Evolutionary conservation across 1,140 invertebrate genomes (phyloP).

Genomic region (Drosophila takahashii): DNA sequence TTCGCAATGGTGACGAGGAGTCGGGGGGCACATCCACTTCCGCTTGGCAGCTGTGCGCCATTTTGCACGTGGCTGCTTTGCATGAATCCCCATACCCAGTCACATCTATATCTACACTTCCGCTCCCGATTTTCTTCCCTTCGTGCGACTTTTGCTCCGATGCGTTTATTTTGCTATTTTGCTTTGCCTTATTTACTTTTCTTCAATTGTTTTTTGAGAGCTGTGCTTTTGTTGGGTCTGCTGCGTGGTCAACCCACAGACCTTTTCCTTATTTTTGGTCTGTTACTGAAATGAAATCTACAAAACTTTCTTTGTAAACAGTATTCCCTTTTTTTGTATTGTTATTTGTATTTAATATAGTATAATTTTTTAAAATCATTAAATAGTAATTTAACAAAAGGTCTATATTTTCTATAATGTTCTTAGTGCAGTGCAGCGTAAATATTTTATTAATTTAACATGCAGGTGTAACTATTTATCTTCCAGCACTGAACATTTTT

Average conservation of each 20-base stretch:
- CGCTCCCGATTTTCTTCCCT: conserved; percentile 19
- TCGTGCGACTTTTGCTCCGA: conserved; percentile 6
- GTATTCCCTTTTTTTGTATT: no score
- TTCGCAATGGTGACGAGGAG: conserved; percentile 8
- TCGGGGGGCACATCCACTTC: conserved; percentile 33
- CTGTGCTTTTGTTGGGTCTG: neutral
- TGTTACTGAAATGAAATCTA: no score
- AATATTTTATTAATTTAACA: no score
- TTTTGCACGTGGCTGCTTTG: conserved; percentile 58
- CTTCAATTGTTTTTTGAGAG: conserved; percentile 27
- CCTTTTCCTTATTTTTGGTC: neutral
- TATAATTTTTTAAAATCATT: no score
- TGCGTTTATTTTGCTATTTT: conserved; percentile 15
- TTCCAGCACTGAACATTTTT: neutral
- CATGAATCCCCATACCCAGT: conserved; percentile 10
- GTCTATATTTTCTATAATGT: no score
- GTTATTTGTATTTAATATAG: no score
- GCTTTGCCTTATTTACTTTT: conserved; percentile 7
- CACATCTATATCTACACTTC: conserved; percentile 20
- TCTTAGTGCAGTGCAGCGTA: no score
- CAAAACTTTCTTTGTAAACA: neutral
- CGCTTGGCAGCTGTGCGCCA: conserved; percentile 49
- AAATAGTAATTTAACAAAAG: no score
- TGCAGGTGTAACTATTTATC: neutral
- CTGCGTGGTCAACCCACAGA: neutral